phyloP scores from a whole-genome alignment of 1,140 invertebrate genomes.

The Dinoponera quadriceps region DNA sequence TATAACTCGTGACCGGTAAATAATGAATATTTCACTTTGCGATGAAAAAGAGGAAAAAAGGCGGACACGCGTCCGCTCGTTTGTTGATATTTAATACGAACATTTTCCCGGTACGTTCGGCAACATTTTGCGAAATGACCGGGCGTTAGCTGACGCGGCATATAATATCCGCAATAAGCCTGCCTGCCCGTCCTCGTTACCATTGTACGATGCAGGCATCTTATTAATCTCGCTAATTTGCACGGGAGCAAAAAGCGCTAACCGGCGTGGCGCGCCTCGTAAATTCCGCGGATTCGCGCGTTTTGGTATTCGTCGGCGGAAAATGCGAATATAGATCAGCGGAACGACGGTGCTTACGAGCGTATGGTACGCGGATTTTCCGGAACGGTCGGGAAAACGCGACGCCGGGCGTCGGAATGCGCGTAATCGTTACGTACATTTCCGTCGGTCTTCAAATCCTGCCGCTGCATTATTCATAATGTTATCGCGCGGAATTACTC shows the following conservation, averaged over 20 bases:
- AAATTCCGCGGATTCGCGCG: conserved; percentile 13
- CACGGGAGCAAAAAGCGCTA: conserved; percentile 19
- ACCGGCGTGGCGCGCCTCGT: conserved; percentile 6
- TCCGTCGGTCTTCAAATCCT: conserved; percentile 53
- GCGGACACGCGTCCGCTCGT: not conserved
- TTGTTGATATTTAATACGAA: not conserved
- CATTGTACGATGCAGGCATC: not conserved
- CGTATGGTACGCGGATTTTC: conserved; percentile 36
- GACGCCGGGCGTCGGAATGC: conserved; percentile 45
- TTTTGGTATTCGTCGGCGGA: conserved; percentile 34
- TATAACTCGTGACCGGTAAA: not conserved
- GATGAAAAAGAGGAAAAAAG: not conserved
- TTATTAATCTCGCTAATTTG: conserved; percentile 46
- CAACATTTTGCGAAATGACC: conserved; percentile 3
- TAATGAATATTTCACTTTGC: not conserved
- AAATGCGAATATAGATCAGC: conserved; percentile 56
- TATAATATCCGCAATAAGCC: conserved; percentile 2
- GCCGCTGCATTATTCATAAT: conserved; percentile 63
- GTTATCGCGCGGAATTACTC: conserved; percentile 51
- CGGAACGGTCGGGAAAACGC: conserved; percentile 27
- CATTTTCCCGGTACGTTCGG: not conserved
- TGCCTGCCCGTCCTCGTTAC: not conserved
- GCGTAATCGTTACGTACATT: conserved; percentile 56
- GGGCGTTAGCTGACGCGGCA: not conserved
- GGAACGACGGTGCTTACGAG: conserved; percentile 43